Evolutionary conservation across 2,888 invertebrate species (phyloP), one percentile per base, ranked within the genome.

Genomic region (Zaprionus lineosus): DNA sequence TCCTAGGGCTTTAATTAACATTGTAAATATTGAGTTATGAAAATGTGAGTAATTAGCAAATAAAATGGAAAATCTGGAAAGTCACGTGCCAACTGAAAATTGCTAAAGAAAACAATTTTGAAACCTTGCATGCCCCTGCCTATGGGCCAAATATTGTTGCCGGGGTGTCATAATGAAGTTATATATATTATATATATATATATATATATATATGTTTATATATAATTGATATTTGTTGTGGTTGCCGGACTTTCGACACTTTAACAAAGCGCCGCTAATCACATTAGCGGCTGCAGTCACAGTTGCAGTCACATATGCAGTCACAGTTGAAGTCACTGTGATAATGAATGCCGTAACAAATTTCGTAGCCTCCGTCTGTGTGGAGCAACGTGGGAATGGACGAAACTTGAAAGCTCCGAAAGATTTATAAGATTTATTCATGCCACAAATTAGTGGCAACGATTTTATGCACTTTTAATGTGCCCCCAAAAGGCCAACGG

Each of bases 381-480:
- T 40, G 31, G 34, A 33, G 53, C 33, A 24, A 2, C 29, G 24
- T 21, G 33, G 18, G 11, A 11, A 6, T 31, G 6, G n/a, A 11
- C 11, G 31, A 12, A 31, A n/a, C n/a, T n/a, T n/a, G n/a, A n/a
- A n/a, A n/a, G n/a, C n/a, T n/a, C n/a, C n/a, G n/a, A n/a, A 16
- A 34, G 29, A 46, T 51, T 9, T 33, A 29, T 12, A 43, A 21
- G 29, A 21, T 31, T 56, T 56, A 61, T 61, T 51, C 34, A 40
- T 24, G 40, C 59, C 52, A 61, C 66, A 75, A 72, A 72, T 75
- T 75, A 65, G 67, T 66, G 43, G 24, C 40, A 51, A 51, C 33
- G 57, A 63, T 53, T 62, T 67, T 67, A 71, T 75, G 75, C 63
- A 55, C 63, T 47, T 74, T 74, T 59, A 73, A 73, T 59, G 71